A percentile compares a stretch with the other conserved stretches of the same genome.
phyloP scores from a whole-genome alignment of 2,797 vertebrate genomes.

The Thamnophis elegans region DNA sequence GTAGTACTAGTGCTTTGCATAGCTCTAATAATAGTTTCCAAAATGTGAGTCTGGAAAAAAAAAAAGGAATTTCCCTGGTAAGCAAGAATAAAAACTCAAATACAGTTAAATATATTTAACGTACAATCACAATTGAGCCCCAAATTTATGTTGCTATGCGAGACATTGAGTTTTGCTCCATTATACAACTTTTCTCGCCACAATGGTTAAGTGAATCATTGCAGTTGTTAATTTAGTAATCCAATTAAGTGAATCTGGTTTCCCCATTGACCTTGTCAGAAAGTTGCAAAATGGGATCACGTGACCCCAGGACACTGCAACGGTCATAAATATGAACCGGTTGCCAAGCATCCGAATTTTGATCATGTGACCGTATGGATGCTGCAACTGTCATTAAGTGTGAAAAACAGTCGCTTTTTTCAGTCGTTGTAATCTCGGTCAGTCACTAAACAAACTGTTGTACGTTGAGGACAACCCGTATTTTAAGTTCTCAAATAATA shows the following conservation, averaged over 20 bases:
- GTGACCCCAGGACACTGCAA: background rate
- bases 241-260: background rate
- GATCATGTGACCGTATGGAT: background rate
- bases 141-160: background rate
- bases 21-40: background rate
- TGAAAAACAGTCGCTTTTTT: background rate
- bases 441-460: background rate
- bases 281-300: background rate
- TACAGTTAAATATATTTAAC: background rate
- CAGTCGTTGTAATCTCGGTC: background rate
- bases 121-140: background rate
- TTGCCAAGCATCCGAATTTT: background rate
- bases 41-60: background rate
- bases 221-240: background rate
- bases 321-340: background rate
- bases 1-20: background rate
- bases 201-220: background rate
- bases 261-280: background rate
- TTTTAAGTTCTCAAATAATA: background rate
- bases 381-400: background rate
- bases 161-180: background rate
- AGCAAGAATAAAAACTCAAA: background rate
- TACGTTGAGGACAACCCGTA: background rate
- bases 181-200: background rate
- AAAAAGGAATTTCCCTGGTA: background rate